Evolutionary conservation across 2,888 invertebrate genomes (phyloP).

Genomic region (Taenaris catops): DNA sequence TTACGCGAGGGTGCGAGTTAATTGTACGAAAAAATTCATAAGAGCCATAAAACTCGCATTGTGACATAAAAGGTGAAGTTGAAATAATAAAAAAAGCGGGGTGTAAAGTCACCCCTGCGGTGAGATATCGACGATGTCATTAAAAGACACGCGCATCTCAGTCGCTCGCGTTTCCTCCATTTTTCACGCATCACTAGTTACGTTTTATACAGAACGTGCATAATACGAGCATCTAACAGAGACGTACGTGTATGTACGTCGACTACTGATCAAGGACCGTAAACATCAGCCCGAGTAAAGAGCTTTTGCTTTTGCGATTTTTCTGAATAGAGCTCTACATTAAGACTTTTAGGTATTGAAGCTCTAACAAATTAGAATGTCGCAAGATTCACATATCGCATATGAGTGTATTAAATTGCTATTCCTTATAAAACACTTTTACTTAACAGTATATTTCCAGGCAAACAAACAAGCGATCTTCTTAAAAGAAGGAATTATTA

Average conservation of each 20-base stretch:
- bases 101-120: constrained; percentile 41
- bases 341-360: constrained; percentile 15
- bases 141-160: constrained; percentile 42
- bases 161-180: constrained; percentile 33
- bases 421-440: too few species aligned
- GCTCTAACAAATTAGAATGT: constrained; percentile 12
- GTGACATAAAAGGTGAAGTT: constrained; percentile 66
- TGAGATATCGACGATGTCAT: constrained; percentile 43
- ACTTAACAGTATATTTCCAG: too few species aligned
- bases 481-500: too few species aligned
- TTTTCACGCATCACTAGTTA: constrained; percentile 47
- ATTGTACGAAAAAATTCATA: constrained; percentile 68
- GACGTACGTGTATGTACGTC: constrained; percentile 12
- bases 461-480: too few species aligned
- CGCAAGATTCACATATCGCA: too few species aligned
- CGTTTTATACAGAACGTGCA: constrained; percentile 34
- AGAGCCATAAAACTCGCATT: constrained; percentile 66
- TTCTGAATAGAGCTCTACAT: constrained; percentile 5
- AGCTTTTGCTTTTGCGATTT: constrained; percentile 14
- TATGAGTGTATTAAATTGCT: too few species aligned
- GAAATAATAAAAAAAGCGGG: constrained; percentile 58
- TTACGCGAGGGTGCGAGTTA: constrained; percentile 52
- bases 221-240: constrained; percentile 23
- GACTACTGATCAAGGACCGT: constrained; percentile 23
- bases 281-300: constrained; percentile 16